phyloP scores from a whole-genome alignment of 2,888 invertebrate genomes.

The Eudemis profundana region DNA sequence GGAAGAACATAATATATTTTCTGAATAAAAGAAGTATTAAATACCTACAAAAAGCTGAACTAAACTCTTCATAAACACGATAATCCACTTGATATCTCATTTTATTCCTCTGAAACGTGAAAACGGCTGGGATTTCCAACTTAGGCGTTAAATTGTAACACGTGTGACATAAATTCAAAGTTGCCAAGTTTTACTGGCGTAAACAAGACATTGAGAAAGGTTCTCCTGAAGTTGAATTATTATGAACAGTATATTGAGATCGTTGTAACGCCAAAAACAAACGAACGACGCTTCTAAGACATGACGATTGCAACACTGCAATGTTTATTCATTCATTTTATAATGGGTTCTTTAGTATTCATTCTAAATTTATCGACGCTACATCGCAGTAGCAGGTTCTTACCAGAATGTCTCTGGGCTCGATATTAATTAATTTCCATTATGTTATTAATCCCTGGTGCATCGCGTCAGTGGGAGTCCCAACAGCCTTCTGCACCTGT shows the following conservation, averaged over 20 bases:
- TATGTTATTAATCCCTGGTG: too few relatives aligned
- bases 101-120: neutral
- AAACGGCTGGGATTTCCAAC: slow-evolving; percentile 24
- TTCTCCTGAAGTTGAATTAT: neutral
- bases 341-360: too few relatives aligned
- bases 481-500: too few relatives aligned
- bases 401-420: too few relatives aligned
- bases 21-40: too few relatives aligned
- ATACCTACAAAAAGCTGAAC: neutral
- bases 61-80: slow-evolving; percentile 6
- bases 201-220: slow-evolving; percentile 39
- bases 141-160: slow-evolving; percentile 33
- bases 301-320: too few relatives aligned
- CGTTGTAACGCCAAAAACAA: neutral
- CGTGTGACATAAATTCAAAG: slow-evolving; percentile 40
- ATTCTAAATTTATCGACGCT: too few relatives aligned
- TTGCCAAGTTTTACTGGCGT: slow-evolving; percentile 32
- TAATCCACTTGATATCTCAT: slow-evolving; percentile 12
- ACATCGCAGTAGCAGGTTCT: too few relatives aligned
- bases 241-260: neutral
- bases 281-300: neutral
- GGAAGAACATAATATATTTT: too few relatives aligned
- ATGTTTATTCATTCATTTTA: too few relatives aligned
- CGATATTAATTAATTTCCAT: too few relatives aligned
- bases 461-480: too few relatives aligned